A percentile compares a stretch with the other conserved stretches of the same genome.
These are phyloP conservation scores for Iselma pallidipennis DNA, from an alignment of 2,888 invertebrate species.

Conservation along the genomic window DNA sequence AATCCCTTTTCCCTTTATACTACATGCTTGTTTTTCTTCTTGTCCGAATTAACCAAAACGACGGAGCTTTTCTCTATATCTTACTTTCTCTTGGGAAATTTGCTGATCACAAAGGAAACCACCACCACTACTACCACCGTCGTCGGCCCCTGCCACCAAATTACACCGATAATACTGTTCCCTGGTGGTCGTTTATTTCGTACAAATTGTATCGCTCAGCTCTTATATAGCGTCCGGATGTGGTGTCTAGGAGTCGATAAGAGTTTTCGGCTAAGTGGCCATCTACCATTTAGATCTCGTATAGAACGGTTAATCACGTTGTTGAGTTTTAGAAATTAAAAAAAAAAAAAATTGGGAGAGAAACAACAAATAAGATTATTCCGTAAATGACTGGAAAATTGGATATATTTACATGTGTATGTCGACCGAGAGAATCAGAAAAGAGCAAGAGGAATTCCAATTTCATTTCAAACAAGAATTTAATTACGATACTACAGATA, in stretches of 20 bases:
- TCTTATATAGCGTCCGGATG: neutral
- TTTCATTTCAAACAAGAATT: neutral
- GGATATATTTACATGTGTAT: too few species aligned
- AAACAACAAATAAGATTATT: too few species aligned
- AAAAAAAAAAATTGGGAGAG: too few species aligned
- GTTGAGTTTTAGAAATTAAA: neutral
- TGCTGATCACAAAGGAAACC: slow-evolving; percentile 46
- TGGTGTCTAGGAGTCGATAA: slow-evolving; percentile 4
- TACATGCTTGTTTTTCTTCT: too few species aligned
- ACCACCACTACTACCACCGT: slow-evolving; percentile 12
- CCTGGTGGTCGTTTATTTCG: slow-evolving; percentile 49
- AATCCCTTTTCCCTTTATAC: neutral
- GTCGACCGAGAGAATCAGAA: too few species aligned
- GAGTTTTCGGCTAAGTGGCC: slow-evolving; percentile 28
- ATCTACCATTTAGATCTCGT: slow-evolving; percentile 32
- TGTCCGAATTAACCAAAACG: neutral
- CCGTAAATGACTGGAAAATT: too few species aligned
- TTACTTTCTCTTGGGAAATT: slow-evolving; percentile 44
- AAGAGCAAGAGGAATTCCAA: neutral
- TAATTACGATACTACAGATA: neutral
- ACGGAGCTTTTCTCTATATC: neutral
- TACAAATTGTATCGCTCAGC: slow-evolving; percentile 47
- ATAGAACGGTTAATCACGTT: slow-evolving; percentile 10
- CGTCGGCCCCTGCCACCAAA: slow-evolving; percentile 40
- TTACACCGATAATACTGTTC: slow-evolving; percentile 48